Evolutionary conservation across 2,113 vertebrate genomes (phyloP).

Genomic region (Penelope pileata): DNA sequence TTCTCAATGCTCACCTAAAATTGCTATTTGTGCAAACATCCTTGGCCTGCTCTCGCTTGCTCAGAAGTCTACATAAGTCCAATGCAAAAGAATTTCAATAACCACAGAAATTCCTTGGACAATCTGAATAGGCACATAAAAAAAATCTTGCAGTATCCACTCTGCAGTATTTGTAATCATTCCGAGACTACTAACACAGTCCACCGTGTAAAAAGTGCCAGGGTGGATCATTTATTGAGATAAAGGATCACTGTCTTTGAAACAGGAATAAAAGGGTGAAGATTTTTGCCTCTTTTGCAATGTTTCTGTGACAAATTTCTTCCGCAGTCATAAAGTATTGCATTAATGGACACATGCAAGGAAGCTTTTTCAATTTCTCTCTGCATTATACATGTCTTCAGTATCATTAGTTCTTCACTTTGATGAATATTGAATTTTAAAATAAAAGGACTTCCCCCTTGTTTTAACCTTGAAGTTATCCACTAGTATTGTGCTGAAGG

Average conservation of each 20-base stretch:
- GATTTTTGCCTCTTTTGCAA: not conserved
- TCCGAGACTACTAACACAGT: not conserved
- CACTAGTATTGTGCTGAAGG: not conserved
- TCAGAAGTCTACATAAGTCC: not conserved
- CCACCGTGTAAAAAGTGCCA: not conserved
- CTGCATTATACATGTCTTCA: constrained; percentile 37
- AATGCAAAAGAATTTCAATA: not conserved
- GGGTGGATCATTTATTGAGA: not conserved
- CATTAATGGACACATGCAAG: not conserved
- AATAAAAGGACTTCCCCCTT: constrained; percentile 32
- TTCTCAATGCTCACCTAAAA: not conserved
- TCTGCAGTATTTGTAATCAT: not conserved
- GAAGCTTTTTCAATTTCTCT: constrained; percentile 17
- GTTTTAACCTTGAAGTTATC: constrained; percentile 42
- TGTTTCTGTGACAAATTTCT: constrained; percentile 24
- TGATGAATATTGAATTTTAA: constrained; percentile 56
- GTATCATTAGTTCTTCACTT: constrained; percentile 31
- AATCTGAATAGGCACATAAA: not conserved
- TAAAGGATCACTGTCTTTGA: not conserved
- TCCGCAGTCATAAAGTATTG: constrained; percentile 8
- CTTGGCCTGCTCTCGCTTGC: not conserved
- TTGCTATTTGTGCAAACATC: not conserved
- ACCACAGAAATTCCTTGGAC: not conserved
- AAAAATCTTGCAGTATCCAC: not conserved
- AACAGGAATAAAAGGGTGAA: not conserved